Evolutionary conservation across 2,888 invertebrate genomes (phyloP), one percentile per base, ranked within the genome.

Genomic region (Caenorhabditis japonica): DNA sequence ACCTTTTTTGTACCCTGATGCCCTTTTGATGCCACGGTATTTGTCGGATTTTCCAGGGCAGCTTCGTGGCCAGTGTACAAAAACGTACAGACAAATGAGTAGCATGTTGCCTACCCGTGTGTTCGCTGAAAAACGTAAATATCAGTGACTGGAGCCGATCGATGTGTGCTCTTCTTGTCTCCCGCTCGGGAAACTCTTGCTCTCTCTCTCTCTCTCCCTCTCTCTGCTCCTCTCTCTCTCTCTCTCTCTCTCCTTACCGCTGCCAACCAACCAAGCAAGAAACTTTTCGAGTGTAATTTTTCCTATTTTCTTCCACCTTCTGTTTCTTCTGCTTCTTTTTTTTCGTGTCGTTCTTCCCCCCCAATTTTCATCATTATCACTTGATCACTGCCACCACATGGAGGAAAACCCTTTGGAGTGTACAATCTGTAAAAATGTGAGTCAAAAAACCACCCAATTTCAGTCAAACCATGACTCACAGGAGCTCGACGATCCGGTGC

Each of bases 401-500:
- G 62, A 69, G 15, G 74, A 69, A 36, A 76, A 76, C 44, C 80
- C 80, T 49, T 55, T 80, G 10, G 68, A 68, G 38, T 80, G 80
- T 74, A 52, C 62, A 8, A 66, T 71, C 19, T 80, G 80, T 49
- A 58, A 51, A 43, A 72, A 76, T 53, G 76, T 76, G 34, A 61
- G 66, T 39, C 19, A n/a, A n/a, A n/a, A n/a, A n/a, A n/a, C n/a
- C n/a, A n/a, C n/a, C n/a, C n/a, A n/a, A n/a, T n/a, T n/a, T n/a
- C n/a, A n/a, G n/a, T n/a, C n/a, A n/a, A n/a, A n/a, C n/a, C 33
- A 5, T 25, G 15, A 0, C 17, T 30, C 30, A 30, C 34, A 83
- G 81, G 81, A 82, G 44, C 52, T 85, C 39, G 44, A 46, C 7
- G 66, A 75, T 15, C 86, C 85, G 1, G 71, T 85, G 1, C 61